These are phyloP conservation scores for Artemia sp. DNA, from an alignment of 2,888 invertebrate species.

Conservation along the genomic window DNA sequence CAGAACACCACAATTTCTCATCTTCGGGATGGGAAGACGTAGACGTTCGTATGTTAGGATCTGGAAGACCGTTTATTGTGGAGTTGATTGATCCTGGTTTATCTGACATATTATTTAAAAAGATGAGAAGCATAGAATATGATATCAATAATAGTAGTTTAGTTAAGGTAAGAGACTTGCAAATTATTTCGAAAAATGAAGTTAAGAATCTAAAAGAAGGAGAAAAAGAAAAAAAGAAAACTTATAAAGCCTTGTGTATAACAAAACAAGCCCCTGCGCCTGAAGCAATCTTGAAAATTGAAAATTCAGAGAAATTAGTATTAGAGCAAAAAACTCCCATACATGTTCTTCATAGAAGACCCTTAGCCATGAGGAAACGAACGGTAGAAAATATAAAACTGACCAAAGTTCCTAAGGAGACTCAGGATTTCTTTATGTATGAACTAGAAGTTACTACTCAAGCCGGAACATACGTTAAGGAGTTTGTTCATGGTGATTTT, in stretches of 20 bases:
- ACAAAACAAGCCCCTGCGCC: constrained; percentile 31
- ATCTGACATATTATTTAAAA: constrained; percentile 30
- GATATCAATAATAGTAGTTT: not conserved
- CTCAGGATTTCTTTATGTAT: constrained; percentile 35
- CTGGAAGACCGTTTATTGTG: constrained; percentile 79
- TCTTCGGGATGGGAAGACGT: constrained; percentile 92
- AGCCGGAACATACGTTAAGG: constrained; percentile 92
- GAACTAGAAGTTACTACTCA: constrained; percentile 54
- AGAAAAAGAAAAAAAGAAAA: constrained; percentile 71
- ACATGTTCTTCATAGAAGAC: constrained; percentile 68
- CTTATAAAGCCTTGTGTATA: constrained; percentile 62
- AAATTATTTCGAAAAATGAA: constrained; percentile 34
- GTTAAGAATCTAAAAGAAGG: constrained; percentile 55
- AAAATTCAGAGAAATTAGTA: constrained; percentile 34
- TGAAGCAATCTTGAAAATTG: constrained; percentile 32
- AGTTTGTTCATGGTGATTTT: constrained; percentile 91
- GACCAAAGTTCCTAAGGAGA: constrained; percentile 35
- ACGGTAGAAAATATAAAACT: constrained; percentile 49
- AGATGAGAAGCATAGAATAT: not conserved
- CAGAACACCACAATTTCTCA: constrained; percentile 52
- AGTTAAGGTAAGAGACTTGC: constrained; percentile 9
- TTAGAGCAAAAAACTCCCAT: constrained; percentile 72
- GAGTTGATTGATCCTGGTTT: constrained; percentile 54
- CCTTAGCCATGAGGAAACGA: constrained; percentile 49
- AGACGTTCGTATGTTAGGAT: constrained; percentile 80